phyloP scores from a whole-genome alignment of 1,140 invertebrate genomes.

The Branchinecta lynchi region DNA sequence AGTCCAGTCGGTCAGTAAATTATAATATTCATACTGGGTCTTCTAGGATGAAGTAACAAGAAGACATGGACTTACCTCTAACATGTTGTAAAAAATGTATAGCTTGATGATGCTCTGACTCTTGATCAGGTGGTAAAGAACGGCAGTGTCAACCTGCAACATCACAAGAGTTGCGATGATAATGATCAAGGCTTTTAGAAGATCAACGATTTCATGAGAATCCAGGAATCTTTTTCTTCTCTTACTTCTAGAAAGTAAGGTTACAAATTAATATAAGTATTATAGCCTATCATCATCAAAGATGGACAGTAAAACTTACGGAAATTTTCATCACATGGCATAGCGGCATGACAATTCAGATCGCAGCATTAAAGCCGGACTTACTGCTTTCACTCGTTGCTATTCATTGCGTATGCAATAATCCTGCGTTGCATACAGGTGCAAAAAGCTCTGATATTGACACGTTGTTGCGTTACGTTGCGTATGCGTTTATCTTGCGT shows the following conservation, averaged over 20 bases:
- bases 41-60: too few species aligned
- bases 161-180: constrained; percentile 66
- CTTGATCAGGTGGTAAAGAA: constrained; percentile 97
- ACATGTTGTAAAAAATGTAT: constrained; percentile 99
- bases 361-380: neutral
- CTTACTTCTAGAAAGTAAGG: neutral
- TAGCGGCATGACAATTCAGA: neutral
- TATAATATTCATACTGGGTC: too few species aligned
- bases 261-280: neutral
- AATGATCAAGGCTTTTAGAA: constrained; percentile 80
- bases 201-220: constrained; percentile 88
- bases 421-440: too few species aligned
- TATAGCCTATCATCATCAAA: neutral
- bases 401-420: too few species aligned
- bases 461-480: too few species aligned
- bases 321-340: neutral
- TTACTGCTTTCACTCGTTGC: too few species aligned
- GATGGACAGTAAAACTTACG: neutral
- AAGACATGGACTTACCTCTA: constrained; percentile 51
- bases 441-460: too few species aligned
- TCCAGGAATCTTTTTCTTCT: constrained; percentile 39
- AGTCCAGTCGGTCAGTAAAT: too few species aligned
- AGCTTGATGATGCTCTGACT: constrained; percentile 97
- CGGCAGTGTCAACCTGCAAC: constrained; percentile 86
- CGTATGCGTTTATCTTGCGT: too few species aligned